Base-by-base conservation (phyloP, 2,888 invertebrate genomes). In the Adela reaumurella region DNA sequence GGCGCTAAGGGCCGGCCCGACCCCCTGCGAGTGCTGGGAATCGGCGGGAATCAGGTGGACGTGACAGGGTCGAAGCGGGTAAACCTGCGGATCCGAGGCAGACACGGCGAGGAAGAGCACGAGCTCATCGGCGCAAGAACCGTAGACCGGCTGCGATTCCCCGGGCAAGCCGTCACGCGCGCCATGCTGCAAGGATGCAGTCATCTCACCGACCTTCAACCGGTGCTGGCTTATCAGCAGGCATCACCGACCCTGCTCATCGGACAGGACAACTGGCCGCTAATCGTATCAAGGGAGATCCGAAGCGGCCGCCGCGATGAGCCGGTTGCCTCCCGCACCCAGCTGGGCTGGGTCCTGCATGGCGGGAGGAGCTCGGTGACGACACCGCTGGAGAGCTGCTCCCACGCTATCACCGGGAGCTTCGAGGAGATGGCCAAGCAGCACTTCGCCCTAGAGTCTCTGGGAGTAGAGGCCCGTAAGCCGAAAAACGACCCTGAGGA, bases 11-110 rank as follows among this genome's bases (percentile, higher is more conserved):
- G 48, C 14, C 48, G 29, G 11, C 19, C 4, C 14, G 29, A 20
- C 28, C 48, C 48, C 18, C 19, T 48, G 29, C 19, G 19, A 16
- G 8, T 48, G 18, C 48, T 17, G n/a, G 48, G 48, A n/a, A 43
- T 48, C 5, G 43, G 43, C n/a, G 43, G 24, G 44, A 6, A 16
- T 42, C 17, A 29, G 42, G 18, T 11, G 19, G 14, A 49, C 3
- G 17, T 4, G 4, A 24, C 24, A 6, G 46, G 16, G 14, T 19
- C 19, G 24, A 16, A 24, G 14, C 24, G 16, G 4, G 29, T 46
- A 3, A n/a, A 24, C 11, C 11, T 46, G 11, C 16, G 28, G 8
- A n/a, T 46, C 11, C 46, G 29, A 4, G 29, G 46, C 11, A 19
- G 5, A 16, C n/a, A 24, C 20, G 28, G 8, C 28, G 6, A 3